Conservation (phyloP, 2,797 vertebrate species). For the Ciconia nigra region DNA sequence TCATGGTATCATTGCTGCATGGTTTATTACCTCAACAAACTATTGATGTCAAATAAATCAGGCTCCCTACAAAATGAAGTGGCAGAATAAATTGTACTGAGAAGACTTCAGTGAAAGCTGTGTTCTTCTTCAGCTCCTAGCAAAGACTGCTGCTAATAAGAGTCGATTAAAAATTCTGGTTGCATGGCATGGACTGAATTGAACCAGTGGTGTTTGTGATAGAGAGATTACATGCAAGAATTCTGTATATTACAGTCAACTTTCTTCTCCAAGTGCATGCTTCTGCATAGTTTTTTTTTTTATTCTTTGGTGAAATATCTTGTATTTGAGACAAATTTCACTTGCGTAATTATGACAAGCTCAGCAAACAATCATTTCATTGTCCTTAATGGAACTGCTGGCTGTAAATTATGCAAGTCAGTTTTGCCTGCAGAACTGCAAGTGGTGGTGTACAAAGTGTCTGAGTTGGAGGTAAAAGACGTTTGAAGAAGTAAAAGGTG, state of each 20-base stretch:
- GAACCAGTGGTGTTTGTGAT: background rate
- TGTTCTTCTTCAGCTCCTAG: conserved; percentile 18
- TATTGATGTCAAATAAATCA: conserved; percentile 61
- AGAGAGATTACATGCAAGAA: background rate
- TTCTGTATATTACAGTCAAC: background rate
- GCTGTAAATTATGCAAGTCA: background rate
- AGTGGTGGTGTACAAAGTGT: background rate
- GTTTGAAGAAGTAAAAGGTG: background rate
- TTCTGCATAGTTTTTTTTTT: background rate
- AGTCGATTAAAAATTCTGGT: conserved; percentile 27
- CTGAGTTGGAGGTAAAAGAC: background rate
- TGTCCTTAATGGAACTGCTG: background rate
- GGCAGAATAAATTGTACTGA: conserved; percentile 51
- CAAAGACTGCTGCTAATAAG: background rate
- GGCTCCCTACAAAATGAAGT: conserved; percentile 36
- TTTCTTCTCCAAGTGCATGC: background rate
- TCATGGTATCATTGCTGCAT: conserved; percentile 43
- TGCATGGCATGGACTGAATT: background rate
- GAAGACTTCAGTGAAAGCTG: conserved; percentile 17
- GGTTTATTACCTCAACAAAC: conserved; percentile 64
- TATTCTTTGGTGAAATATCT: background rate
- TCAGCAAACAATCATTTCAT: background rate
- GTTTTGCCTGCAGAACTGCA: background rate
- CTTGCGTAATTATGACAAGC: background rate
- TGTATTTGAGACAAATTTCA: background rate